These are phyloP conservation scores for Piliocolobus tephrosceles DNA, from an alignment of 2,113 vertebrate genomes.

Conservation along the genomic window DNA sequence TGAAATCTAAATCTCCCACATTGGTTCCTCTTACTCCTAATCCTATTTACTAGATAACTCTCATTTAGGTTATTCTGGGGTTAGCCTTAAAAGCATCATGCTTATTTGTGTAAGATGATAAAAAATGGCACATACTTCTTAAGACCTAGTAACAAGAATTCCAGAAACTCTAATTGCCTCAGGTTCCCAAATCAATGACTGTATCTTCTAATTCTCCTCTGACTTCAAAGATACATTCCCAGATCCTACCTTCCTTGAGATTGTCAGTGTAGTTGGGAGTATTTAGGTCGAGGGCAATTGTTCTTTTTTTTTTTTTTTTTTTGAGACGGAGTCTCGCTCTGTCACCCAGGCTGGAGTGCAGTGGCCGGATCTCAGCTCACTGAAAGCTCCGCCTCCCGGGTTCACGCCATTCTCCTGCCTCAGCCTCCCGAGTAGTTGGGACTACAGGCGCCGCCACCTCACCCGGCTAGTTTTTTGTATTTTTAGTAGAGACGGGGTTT, in stretches of 20 bases:
- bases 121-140: neutral
- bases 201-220: neutral
- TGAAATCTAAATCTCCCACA: neutral
- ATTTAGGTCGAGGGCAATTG: neutral
- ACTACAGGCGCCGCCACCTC: too few species aligned
- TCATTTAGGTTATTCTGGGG: constrained; percentile 16
- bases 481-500: too few species aligned
- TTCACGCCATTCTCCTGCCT: too few species aligned
- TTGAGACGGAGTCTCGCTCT: too few species aligned
- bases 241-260: neutral
- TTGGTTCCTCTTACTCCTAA: neutral
- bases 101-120: constrained; percentile 17
- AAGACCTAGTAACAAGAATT: neutral
- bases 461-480: too few species aligned
- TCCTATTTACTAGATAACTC: neutral
- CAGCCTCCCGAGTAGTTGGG: too few species aligned
- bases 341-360: too few species aligned
- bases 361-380: too few species aligned
- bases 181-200: neutral
- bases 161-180: neutral
- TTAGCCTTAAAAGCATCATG: neutral
- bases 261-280: neutral
- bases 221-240: neutral
- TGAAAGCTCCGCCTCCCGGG: too few species aligned
- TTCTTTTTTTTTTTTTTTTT: too few species aligned